These are phyloP conservation scores for Sisyra nigra DNA, from an alignment of 2,888 invertebrate genomes.

Conservation along the genomic window DNA sequence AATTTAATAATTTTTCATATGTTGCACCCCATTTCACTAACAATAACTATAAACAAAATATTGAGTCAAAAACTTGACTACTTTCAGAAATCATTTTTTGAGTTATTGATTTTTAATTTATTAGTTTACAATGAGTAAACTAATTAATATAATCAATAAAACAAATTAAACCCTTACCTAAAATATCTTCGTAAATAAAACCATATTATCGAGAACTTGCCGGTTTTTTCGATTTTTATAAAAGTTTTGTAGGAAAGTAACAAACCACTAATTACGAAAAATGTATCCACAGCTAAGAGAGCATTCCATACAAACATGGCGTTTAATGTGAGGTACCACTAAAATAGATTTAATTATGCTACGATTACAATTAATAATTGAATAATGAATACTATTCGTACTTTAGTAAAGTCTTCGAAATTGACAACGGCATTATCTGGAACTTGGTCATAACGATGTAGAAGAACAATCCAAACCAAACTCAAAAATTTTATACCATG, in stretches of 20 bases:
- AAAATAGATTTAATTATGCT: background rate
- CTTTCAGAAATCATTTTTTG: too few species aligned
- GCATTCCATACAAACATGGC: background rate
- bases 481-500: background rate
- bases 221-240: background rate
- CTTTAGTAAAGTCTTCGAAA: background rate
- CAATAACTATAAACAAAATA: too few species aligned
- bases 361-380: too few species aligned
- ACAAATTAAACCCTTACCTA: background rate
- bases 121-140: too few species aligned
- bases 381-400: background rate
- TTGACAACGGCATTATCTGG: background rate
- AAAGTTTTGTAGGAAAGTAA: background rate
- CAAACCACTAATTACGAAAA: slow-evolving; percentile 2
- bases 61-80: too few species aligned
- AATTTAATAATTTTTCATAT: too few species aligned
- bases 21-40: too few species aligned
- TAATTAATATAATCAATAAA: background rate
- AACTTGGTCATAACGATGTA: background rate
- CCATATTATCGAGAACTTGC: background rate
- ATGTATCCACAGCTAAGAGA: slow-evolving; percentile 1
- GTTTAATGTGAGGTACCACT: slow-evolving; percentile 1
- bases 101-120: background rate
- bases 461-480: background rate
- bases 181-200: slow-evolving; percentile 2